Evolutionary conservation across 2,888 invertebrate species (phyloP).

Genomic region (Dryobota labecula): DNA sequence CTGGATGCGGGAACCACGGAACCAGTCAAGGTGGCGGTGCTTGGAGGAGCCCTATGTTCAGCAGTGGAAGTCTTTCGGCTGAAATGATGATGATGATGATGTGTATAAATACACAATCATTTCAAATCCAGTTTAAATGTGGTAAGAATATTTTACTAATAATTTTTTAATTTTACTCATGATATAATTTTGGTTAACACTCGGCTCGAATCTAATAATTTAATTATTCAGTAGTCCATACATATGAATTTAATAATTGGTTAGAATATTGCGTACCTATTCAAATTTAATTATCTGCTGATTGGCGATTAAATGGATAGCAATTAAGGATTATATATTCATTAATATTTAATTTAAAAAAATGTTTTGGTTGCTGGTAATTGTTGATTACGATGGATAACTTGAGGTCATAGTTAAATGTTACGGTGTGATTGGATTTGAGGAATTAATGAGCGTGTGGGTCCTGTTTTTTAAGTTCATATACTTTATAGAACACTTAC

Average conservation of each 20-base stretch:
- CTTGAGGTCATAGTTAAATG: neutral
- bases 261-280: slow-evolving; percentile 9
- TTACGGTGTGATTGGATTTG: neutral
- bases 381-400: neutral
- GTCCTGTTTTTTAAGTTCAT: too few species aligned
- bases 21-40: too few species aligned
- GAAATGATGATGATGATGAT: too few species aligned
- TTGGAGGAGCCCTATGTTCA: too few species aligned
- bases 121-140: slow-evolving; percentile 3
- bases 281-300: slow-evolving; percentile 24
- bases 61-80: too few species aligned
- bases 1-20: too few species aligned
- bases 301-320: slow-evolving; percentile 23
- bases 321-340: slow-evolving; percentile 5
- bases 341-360: slow-evolving; percentile 3
- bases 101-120: slow-evolving; percentile 15
- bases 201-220: slow-evolving; percentile 10
- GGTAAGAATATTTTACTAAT: neutral
- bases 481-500: too few species aligned
- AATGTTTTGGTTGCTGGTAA: neutral
- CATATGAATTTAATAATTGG: slow-evolving; percentile 23
- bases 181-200: slow-evolving; percentile 11
- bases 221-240: slow-evolving; percentile 31
- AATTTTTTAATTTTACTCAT: slow-evolving; percentile 24
- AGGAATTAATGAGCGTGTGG: neutral